Evolutionary conservation across 2,888 invertebrate species (phyloP).

Genomic region (Hemithea aestivaria): DNA sequence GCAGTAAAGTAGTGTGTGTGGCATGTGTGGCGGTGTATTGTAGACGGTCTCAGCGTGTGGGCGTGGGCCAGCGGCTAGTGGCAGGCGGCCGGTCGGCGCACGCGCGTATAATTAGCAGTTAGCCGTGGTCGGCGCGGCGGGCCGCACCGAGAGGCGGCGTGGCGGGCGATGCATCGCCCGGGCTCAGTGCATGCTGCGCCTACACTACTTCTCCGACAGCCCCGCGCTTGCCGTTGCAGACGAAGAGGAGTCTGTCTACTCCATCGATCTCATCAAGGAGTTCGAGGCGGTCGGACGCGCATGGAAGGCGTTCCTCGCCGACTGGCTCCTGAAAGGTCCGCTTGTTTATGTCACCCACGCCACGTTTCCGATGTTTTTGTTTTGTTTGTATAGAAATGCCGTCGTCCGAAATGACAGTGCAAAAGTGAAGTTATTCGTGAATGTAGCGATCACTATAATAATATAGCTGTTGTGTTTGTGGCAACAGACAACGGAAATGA

Average conservation of each 20-base stretch:
- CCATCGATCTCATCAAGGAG: constrained; percentile 91
- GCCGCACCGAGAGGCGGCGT: constrained; percentile 68
- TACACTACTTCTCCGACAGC: constrained; percentile 91
- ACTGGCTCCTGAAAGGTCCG: constrained; percentile 80
- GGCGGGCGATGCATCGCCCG: constrained; percentile 70
- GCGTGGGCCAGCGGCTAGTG: constrained; percentile 31
- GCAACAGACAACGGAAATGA: constrained; percentile 18
- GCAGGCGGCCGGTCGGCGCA: constrained; percentile 46
- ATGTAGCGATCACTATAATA: too few relatives aligned
- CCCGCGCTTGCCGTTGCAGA: constrained; percentile 83
- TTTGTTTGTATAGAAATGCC: constrained; percentile 32
- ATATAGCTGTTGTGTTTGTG: constrained; percentile 1
- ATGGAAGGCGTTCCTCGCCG: constrained; percentile 87
- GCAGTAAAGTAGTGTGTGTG: too few relatives aligned
- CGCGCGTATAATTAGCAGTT: constrained; percentile 70
- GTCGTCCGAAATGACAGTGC: background rate
- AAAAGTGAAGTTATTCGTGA: too few relatives aligned
- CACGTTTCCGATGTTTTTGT: constrained; percentile 39
- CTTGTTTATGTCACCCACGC: constrained; percentile 57
- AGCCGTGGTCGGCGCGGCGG: constrained; percentile 74
- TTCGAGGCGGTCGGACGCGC: constrained; percentile 88
- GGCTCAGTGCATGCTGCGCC: constrained; percentile 85
- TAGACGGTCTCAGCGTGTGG: constrained; percentile 30
- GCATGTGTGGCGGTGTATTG: constrained; percentile 16
- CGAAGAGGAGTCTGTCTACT: constrained; percentile 83